Percentiles rank a stretch among this genome's conserved stretches.
Conservation (phyloP, 2,113 vertebrate genomes). For the Grammomys dolichurus region DNA sequence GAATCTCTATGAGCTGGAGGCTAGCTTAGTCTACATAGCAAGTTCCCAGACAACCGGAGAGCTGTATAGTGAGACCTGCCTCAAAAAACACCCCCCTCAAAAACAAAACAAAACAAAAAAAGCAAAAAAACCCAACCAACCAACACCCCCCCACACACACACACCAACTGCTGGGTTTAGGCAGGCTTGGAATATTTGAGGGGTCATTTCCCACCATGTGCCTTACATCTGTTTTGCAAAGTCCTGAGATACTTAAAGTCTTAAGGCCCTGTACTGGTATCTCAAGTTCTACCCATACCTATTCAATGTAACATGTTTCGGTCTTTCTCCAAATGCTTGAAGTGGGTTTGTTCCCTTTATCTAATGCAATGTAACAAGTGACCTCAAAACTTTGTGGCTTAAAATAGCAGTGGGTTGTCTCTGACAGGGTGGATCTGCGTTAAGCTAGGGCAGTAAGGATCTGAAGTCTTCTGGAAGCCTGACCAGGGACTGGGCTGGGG, state of each 20-base stretch:
- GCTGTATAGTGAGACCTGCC: background rate
- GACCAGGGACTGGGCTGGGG: background rate
- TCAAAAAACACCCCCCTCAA: background rate
- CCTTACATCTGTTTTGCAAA: conserved; percentile 14
- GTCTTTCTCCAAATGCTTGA: conserved; percentile 23
- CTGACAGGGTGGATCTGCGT: background rate
- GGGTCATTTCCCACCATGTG: background rate
- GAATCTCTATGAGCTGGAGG: background rate
- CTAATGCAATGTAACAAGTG: conserved; percentile 48
- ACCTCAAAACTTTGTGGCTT: conserved; percentile 11
- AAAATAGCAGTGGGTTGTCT: background rate
- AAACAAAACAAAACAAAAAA: background rate
- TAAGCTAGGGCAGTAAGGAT: background rate
- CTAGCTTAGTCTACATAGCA: background rate
- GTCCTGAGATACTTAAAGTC: background rate
- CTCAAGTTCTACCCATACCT: background rate
- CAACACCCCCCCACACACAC: background rate
- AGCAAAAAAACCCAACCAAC: no score
- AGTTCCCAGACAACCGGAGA: background rate
- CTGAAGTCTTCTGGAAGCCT: background rate
- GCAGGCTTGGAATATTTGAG: background rate
- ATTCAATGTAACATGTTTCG: conserved; percentile 6
- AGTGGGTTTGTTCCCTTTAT: conserved; percentile 48
- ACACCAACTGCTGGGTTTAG: background rate
- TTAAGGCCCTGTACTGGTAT: background rate